Evolutionary conservation across 1,140 invertebrate genomes (phyloP).

Genomic region (Eciton burchellii): DNA sequence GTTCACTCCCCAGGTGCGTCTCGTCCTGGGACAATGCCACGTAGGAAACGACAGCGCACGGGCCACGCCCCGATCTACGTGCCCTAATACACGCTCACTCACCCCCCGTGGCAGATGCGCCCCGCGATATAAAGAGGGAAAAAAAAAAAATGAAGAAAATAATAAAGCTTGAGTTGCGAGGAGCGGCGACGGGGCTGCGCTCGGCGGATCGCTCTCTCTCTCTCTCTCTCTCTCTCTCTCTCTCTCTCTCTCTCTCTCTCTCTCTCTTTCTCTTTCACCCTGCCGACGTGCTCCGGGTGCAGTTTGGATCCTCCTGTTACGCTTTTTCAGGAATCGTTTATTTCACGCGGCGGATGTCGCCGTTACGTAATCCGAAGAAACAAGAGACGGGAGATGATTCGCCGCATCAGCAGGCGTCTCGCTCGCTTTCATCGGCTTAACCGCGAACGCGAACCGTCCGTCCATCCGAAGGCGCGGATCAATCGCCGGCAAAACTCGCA

Average conservation of each 20-base stretch:
- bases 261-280: no score
- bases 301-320: no score
- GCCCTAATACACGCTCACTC: conserved; percentile 77
- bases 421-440: conserved; percentile 2
- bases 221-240: not conserved
- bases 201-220: not conserved
- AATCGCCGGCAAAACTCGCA: conserved; percentile 4
- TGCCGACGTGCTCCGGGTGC: not conserved
- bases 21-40: conserved; percentile 71
- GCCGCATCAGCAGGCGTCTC: no score
- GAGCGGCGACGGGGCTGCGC: conserved; percentile 1
- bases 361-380: not conserved
- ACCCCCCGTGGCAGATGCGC: conserved; percentile 72
- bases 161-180: conserved; percentile 30
- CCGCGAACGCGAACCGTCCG: not conserved
- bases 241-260: not conserved
- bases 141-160: conserved; percentile 51
- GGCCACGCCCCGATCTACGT: conserved; percentile 78
- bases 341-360: not conserved
- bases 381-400: not conserved
- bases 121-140: conserved; percentile 25
- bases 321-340: not conserved
- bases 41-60: conserved; percentile 77
- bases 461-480: conserved; percentile 2
- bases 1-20: conserved; percentile 79